Evolutionary conservation across 2,113 vertebrate species (phyloP).

Genomic region (Chaetura pelagica): DNA sequence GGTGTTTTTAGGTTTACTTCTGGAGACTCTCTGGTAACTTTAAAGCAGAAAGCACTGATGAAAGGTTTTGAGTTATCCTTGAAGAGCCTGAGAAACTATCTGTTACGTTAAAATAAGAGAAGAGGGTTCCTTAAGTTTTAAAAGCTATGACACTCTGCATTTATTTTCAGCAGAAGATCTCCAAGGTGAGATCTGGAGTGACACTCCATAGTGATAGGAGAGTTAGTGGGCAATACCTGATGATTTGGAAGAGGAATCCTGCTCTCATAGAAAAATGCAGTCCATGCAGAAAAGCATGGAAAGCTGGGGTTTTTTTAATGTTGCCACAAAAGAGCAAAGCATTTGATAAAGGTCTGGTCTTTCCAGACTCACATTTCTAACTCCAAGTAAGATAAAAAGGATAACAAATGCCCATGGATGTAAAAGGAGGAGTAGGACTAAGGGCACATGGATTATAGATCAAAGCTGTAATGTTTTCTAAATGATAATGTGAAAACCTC

Average conservation of each 20-base stretch:
- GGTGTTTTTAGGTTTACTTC: neutral
- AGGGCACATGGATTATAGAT: neutral
- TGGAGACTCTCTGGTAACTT: neutral
- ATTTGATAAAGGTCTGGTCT: neutral
- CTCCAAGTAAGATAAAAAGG: neutral
- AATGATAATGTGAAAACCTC: neutral
- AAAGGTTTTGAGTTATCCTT: neutral
- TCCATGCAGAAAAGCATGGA: no score
- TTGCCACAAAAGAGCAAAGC: neutral
- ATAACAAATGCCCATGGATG: neutral
- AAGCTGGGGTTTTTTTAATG: neutral
- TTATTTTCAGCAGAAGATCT: neutral
- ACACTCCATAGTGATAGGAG: neutral
- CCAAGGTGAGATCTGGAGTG: neutral
- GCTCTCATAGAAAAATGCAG: neutral
- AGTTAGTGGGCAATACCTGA: neutral
- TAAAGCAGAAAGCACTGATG: neutral
- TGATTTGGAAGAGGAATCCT: neutral
- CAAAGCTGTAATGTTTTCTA: slow-evolving; percentile 7
- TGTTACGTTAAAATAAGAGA: neutral
- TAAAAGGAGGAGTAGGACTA: neutral
- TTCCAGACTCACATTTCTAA: neutral
- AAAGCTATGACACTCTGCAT: neutral
- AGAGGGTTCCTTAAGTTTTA: neutral
- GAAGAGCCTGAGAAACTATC: neutral